These are phyloP conservation scores for Chalcosyrphus nemorum DNA, from an alignment of 2,888 invertebrate genomes.

Conservation along the genomic window DNA sequence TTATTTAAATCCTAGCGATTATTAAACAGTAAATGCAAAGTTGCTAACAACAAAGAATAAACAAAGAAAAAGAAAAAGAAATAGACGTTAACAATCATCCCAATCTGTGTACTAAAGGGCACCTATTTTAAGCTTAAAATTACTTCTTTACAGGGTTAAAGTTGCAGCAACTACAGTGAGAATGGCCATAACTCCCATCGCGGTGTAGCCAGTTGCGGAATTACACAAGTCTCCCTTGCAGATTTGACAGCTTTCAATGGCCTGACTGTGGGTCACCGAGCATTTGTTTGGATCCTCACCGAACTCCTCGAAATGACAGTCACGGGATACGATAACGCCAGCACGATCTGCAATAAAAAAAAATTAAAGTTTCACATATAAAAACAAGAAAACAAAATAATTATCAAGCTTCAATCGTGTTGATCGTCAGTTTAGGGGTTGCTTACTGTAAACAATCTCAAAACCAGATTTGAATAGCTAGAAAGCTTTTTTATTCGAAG, in stretches of 20 bases:
- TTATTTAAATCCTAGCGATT: background rate
- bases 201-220: constrained; percentile 77
- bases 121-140: background rate
- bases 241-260: constrained; percentile 84
- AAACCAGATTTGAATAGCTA: constrained; percentile 3
- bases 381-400: constrained; percentile 5
- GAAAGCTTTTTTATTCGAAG: constrained; percentile 6
- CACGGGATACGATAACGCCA: constrained; percentile 79
- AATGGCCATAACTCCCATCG: constrained; percentile 76
- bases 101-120: background rate
- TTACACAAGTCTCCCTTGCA: constrained; percentile 88
- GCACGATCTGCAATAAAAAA: constrained; percentile 76
- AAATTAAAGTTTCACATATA: background rate
- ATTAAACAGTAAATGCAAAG: background rate
- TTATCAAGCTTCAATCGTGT: background rate
- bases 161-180: constrained; percentile 76
- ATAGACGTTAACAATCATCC: background rate
- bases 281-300: constrained; percentile 79
- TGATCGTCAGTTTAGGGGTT: background rate
- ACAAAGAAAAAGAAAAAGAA: background rate
- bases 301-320: constrained; percentile 79
- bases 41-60: background rate
- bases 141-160: constrained; percentile 75
- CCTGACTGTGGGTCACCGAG: constrained; percentile 78
- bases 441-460: background rate